These are phyloP conservation scores for Catostomus latipinnis DNA, from an alignment of 2,797 vertebrate genomes.

Conservation along the genomic window DNA sequence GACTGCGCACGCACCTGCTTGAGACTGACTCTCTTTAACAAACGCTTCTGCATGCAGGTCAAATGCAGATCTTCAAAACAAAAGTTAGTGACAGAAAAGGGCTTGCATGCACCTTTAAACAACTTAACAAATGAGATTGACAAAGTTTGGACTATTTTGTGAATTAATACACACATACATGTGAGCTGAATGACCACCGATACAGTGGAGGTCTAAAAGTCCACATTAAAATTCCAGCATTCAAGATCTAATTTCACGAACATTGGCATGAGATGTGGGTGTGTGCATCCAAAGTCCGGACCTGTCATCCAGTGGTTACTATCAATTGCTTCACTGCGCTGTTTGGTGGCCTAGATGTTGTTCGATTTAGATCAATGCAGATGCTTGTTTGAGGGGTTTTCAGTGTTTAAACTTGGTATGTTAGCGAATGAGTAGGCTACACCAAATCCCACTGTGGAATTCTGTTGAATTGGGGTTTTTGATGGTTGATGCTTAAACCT, in stretches of 20 bases:
- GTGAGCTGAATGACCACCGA: background rate
- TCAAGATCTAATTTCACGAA: no score
- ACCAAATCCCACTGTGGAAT: no score
- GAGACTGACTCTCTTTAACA: slow-evolving; percentile 1
- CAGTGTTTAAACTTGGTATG: no score
- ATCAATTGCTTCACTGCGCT: background rate
- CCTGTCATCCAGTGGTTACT: slow-evolving; percentile 4
- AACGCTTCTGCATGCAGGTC: background rate
- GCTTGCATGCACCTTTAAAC: slow-evolving; percentile 19
- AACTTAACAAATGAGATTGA: slow-evolving; percentile 7
- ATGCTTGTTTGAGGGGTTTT: no score
- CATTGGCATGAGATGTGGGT: slow-evolving; percentile 3
- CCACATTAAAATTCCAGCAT: no score
- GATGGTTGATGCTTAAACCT: no score
- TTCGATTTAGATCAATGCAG: background rate
- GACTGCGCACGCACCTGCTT: slow-evolving; percentile 24
- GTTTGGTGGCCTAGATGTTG: background rate
- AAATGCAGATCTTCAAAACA: background rate
- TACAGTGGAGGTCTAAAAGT: background rate
- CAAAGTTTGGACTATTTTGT: slow-evolving; percentile 3
- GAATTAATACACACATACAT: slow-evolving; percentile 3
- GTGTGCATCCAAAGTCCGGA: slow-evolving; percentile 10
- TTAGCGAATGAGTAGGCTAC: no score
- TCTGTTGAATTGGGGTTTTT: no score
- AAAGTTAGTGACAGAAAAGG: background rate